Percentiles rank a stretch among this genome's conserved stretches.
phyloP scores from a whole-genome alignment of 2,113 vertebrate genomes.

The Muntiacus reevesi region DNA sequence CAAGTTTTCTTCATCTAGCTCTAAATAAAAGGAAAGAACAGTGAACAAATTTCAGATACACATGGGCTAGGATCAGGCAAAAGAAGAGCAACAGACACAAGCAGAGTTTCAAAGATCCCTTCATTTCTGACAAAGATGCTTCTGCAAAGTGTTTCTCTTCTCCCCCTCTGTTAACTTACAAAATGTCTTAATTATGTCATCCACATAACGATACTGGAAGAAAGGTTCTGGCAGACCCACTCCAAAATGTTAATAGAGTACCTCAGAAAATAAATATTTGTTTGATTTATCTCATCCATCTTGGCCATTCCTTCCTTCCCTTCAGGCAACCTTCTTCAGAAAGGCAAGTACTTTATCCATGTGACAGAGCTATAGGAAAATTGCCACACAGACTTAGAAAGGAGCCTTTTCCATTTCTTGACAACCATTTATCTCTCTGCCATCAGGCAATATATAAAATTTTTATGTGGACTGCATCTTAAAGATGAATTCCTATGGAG shows the following conservation, averaged over 20 bases:
- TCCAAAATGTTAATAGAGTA: conserved; percentile 73
- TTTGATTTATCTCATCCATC: conserved; percentile 80
- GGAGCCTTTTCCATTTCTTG: conserved; percentile 76
- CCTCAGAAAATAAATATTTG: conserved; percentile 75
- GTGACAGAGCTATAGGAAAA: conserved; percentile 78
- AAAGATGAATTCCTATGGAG: conserved; percentile 62
- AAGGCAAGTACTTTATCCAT: conserved; percentile 71
- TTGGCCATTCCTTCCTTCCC: conserved; percentile 63
- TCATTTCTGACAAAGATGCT: not conserved
- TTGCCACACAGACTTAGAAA: conserved; percentile 77
- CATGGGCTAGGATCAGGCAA: not conserved
- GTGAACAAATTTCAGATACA: not conserved
- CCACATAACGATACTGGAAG: conserved; percentile 50
- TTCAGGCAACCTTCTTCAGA: conserved; percentile 63
- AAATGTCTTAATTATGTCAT: conserved; percentile 55
- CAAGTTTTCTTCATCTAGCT: not conserved
- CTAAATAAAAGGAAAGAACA: not conserved
- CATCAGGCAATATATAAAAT: conserved; percentile 74
- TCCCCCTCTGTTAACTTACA: conserved; percentile 17
- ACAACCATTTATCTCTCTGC: conserved; percentile 75
- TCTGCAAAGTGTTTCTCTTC: not conserved
- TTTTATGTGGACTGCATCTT: conserved; percentile 71
- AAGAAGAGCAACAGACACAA: not conserved
- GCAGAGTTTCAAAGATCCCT: not conserved
- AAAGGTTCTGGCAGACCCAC: conserved; percentile 64